Evolutionary conservation across 2,888 invertebrate species (phyloP).

Genomic region (Polietes domitor): DNA sequence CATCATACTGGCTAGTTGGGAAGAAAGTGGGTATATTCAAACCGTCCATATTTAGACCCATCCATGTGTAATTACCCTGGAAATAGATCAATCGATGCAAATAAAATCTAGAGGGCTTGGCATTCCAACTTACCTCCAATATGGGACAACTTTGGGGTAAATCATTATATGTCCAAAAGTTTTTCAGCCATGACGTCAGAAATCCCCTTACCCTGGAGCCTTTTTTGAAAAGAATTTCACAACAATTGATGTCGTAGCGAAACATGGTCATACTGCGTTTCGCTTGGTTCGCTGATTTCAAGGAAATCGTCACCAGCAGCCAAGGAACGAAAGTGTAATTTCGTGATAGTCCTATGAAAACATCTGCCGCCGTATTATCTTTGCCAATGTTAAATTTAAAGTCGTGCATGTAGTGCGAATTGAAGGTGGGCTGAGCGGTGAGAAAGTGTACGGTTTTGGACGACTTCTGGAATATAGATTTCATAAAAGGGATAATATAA

Average conservation of each 20-base stretch:
- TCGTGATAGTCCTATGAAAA: neutral
- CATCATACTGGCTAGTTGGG: neutral
- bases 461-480: neutral
- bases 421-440: neutral
- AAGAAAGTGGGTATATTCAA: neutral
- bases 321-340: neutral
- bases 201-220: neutral
- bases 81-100: neutral
- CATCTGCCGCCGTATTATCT: neutral
- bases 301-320: neutral
- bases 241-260: neutral
- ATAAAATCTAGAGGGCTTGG: neutral
- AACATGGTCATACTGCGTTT: neutral
- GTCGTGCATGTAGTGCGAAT: neutral
- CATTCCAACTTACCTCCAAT: neutral
- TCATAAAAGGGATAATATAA: too few species aligned
- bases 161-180: neutral
- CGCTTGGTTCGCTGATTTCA: neutral
- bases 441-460: neutral
- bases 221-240: neutral
- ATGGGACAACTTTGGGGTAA: neutral
- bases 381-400: neutral
- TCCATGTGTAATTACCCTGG: neutral
- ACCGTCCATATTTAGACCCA: neutral
- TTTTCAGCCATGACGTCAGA: neutral